Conservation (phyloP, 30 jellyfish, hydroid and myxozoan species). For the Cassiopea andromeda region DNA sequence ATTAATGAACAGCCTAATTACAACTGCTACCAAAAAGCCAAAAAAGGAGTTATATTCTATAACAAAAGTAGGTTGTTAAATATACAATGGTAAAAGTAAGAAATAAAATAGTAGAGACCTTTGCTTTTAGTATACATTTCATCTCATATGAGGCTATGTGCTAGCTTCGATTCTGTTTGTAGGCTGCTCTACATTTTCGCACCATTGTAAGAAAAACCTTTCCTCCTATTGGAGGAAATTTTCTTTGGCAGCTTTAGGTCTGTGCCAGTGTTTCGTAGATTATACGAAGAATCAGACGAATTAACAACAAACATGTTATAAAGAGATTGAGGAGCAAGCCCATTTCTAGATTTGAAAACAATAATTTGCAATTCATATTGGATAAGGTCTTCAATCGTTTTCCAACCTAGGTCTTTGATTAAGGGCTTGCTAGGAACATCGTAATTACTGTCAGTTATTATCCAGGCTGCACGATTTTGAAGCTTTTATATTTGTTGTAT, state of each 20-base stretch:
- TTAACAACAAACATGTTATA: neutral
- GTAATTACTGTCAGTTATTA: neutral
- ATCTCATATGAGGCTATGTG: too few species aligned
- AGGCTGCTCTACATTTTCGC: neutral
- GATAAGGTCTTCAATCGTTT: neutral
- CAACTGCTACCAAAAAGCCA: too few species aligned
- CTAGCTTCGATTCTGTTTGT: too few species aligned
- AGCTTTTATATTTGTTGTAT: neutral
- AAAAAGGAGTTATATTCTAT: too few species aligned
- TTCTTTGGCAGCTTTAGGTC: neutral
- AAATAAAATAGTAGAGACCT: too few species aligned
- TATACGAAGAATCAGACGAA: neutral
- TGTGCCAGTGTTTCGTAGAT: neutral
- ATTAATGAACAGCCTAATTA: too few species aligned
- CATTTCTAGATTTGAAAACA: neutral
- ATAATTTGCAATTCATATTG: neutral
- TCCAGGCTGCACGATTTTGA: neutral
- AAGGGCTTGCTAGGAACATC: neutral
- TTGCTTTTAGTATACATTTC: too few species aligned
- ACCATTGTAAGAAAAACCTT: neutral
- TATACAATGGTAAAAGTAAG: too few species aligned
- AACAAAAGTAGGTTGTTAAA: too few species aligned
- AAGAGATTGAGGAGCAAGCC: neutral
- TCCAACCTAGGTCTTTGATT: neutral
- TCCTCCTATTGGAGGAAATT: neutral